These are phyloP conservation scores for Acanthosepion lycidas DNA, from an alignment of 2,888 invertebrate genomes.

Conservation along the genomic window DNA sequence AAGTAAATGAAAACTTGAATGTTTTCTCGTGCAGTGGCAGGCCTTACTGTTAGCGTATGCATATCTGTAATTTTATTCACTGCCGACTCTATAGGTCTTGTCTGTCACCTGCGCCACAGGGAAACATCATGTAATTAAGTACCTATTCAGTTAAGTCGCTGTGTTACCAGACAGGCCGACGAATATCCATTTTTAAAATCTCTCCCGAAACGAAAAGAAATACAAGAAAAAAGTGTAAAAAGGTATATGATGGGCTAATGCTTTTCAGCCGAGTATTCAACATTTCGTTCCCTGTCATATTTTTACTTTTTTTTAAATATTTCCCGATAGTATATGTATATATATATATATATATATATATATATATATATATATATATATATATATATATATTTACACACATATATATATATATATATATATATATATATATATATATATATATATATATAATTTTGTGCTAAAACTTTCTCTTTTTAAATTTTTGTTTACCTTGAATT, in stretches of 20 bases:
- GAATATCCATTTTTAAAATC: not conserved
- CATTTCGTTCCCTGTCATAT: not conserved
- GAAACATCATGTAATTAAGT: not conserved
- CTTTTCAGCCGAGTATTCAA: not conserved
- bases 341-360: no score
- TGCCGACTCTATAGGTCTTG: not conserved
- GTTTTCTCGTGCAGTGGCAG: not conserved
- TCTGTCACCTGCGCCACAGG: not conserved
- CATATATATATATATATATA: no score
- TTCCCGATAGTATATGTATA: no score
- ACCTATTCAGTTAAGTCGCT: not conserved
- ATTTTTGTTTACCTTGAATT: no score
- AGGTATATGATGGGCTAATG: not conserved
- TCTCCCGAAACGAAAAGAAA: no score
- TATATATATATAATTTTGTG: no score
- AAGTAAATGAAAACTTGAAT: not conserved
- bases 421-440: no score
- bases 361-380: no score
- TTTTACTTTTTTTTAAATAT: no score
- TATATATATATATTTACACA: no score
- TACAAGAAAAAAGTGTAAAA: not conserved
- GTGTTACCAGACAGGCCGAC: not conserved
- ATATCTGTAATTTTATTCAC: not conserved
- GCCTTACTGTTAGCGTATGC: not conserved
- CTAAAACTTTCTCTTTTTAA: no score